These are phyloP conservation scores for Tenualosa ilisha DNA, from an alignment of 2,797 vertebrate genomes.

Conservation along the genomic window DNA sequence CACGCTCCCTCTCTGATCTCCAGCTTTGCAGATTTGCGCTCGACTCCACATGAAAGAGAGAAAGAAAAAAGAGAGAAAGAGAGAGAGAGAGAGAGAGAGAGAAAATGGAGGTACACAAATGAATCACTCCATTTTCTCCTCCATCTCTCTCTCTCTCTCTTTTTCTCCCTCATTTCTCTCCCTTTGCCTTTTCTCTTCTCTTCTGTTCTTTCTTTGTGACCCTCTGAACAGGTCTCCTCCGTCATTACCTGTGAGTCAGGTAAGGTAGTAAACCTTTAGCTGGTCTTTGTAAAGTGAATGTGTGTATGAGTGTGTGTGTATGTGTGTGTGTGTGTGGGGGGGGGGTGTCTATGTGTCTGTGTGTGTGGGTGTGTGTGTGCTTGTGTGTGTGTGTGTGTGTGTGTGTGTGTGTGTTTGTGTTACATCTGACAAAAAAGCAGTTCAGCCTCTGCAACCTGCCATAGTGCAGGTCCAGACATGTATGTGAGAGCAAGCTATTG, in stretches of 20 bases:
- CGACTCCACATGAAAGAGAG: too few species aligned
- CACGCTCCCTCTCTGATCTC: not conserved
- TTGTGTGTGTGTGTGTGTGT: not conserved
- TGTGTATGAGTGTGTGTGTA: conserved; percentile 18
- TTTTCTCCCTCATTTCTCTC: conserved; percentile 2
- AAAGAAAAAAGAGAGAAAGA: too few species aligned
- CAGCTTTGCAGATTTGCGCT: too few species aligned
- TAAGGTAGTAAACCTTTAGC: not conserved
- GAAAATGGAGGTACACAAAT: too few species aligned
- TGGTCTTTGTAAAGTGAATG: conserved; percentile 33
- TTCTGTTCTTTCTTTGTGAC: not conserved
- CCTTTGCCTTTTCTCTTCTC: not conserved
- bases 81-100: too few species aligned
- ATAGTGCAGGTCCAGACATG: conserved; percentile 47
- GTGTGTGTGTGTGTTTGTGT: conserved; percentile 31
- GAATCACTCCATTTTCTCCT: not conserved
- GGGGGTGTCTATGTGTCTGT: too few species aligned
- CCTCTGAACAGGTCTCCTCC: not conserved
- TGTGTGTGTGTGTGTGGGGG: not conserved
- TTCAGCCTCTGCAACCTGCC: conserved; percentile 34
- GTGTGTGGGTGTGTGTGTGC: not conserved
- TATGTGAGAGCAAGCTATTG: conserved; percentile 35
- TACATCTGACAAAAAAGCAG: conserved; percentile 40
- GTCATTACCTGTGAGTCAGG: conserved; percentile 15
- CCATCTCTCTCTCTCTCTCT: conserved; percentile 44